Conservation (phyloP, 2,113 vertebrate genomes). For the Edolisoma coerulescens region DNA sequence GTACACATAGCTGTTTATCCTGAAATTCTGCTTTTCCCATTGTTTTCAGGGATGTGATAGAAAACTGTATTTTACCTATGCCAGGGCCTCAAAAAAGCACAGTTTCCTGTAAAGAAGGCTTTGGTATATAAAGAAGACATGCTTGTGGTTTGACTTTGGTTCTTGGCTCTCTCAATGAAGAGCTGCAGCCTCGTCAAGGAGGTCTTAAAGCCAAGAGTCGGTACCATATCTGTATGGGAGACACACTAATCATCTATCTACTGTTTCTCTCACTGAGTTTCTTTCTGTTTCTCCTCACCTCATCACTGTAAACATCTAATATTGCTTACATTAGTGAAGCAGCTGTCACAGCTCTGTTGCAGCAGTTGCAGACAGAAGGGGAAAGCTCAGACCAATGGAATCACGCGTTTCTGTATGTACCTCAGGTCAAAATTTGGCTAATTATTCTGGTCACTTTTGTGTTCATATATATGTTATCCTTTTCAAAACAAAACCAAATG, state of each 20-base stretch:
- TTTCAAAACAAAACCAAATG: neutral
- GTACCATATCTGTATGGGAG: neutral
- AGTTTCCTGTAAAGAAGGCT: neutral
- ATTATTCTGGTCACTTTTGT: neutral
- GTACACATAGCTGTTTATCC: neutral
- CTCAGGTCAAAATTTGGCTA: neutral
- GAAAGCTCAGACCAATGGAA: neutral
- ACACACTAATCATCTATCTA: neutral
- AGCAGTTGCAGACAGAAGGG: neutral
- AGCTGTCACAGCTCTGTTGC: neutral
- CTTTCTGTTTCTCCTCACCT: neutral
- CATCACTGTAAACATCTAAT: neutral
- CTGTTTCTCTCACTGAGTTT: neutral
- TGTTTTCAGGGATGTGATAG: neutral
- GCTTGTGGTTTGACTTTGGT: neutral
- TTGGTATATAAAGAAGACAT: neutral
- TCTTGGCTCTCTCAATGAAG: neutral
- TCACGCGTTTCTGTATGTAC: neutral
- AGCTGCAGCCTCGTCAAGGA: neutral
- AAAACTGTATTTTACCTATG: neutral
- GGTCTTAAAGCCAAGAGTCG: neutral
- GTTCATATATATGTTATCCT: neutral
- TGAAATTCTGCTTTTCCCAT: neutral
- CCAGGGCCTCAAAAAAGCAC: neutral
- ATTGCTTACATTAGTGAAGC: neutral